Base-by-base conservation (phyloP, 2,797 vertebrate genomes). In the Ptychadena robeensis region DNA sequence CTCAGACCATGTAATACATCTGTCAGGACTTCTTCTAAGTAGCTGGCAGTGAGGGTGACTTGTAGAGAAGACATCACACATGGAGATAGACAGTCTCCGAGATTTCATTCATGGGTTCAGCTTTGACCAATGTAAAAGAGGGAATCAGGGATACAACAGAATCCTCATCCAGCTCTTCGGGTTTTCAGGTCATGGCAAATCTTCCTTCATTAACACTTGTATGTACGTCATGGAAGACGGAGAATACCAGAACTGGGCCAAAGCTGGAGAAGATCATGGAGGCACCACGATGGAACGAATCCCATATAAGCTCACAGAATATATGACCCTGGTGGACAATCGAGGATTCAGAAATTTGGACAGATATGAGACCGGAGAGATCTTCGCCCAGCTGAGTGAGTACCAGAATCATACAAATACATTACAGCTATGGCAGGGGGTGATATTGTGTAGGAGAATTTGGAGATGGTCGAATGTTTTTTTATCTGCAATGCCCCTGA, bases 81-180 rank as follows among this genome's bases (percentile, higher is more conserved):
- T 73, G 79, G 68, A 73, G 1, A 34, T 27, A 28, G 59, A 73
- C 0, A 7, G 66, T 18, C 9, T 22, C 7, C 48, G 64, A 68
- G 11, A 0, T 15, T 27, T 0, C 31, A 81, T 73, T 34, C 10
- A 35, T 32, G 37, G 32, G 27, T 81, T 72, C 31, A 81, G 70
- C 0, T 73, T 81, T 10, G 59, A 65, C 31, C 18, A 28, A 15
- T 48, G 70, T 57, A 66, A 53, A 14, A 44, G 22, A 0, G 79
- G 69, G 3, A 67, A 32, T 73, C 79, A 81, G 64, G 79, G 79
- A 12, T 81, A 27, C 9, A 11, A 57, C 11, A 53, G 61, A 27
- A 53, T 81, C 15, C 69, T 81, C 38, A 31, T 81, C 30, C 79
- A 81, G 44, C 79, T 81, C n/a, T 81, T 81, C 9, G 79, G 79